Conservation (phyloP, 2,113 vertebrate species). For the Brachyistius frenatus region DNA sequence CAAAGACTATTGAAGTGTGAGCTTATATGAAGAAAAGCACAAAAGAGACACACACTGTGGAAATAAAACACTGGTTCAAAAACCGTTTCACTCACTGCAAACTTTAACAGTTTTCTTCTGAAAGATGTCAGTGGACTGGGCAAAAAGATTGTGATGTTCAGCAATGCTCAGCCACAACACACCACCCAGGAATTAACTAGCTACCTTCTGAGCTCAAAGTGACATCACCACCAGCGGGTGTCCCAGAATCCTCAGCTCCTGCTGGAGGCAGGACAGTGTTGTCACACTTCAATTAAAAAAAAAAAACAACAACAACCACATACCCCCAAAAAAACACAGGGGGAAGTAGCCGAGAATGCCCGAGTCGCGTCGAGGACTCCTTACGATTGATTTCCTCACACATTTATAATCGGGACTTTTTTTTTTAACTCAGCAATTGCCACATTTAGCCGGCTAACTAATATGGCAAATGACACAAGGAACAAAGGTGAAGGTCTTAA, state of each 20-base stretch:
- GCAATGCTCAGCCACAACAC: slow-evolving; percentile 47
- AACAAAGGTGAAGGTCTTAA: not conserved
- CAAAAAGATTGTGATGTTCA: slow-evolving; percentile 1
- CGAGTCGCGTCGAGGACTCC: not conserved
- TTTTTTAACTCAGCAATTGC: not conserved
- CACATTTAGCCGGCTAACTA: not conserved
- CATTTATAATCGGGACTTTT: not conserved
- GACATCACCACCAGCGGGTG: slow-evolving; percentile 64
- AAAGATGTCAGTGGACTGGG: not conserved
- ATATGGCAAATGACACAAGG: slow-evolving; percentile 14
- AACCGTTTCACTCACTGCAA: slow-evolving; percentile 50
- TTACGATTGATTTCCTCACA: not conserved
- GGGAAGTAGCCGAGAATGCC: not conserved
- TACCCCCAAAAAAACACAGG: not conserved
- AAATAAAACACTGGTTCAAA: slow-evolving; percentile 17
- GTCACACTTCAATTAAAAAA: slow-evolving; percentile 21
- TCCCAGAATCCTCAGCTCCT: slow-evolving; percentile 61
- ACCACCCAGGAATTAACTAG: slow-evolving; percentile 42
- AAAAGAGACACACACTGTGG: slow-evolving; percentile 6
- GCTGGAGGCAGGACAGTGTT: slow-evolving; percentile 43
- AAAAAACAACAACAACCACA: not conserved
- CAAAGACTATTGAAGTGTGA: not conserved
- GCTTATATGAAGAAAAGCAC: not conserved
- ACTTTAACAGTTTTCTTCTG: not conserved
- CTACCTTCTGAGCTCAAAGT: slow-evolving; percentile 84